These are phyloP conservation scores for Carassius gibelio DNA, from an alignment of 2,113 vertebrate species.

Conservation along the genomic window DNA sequence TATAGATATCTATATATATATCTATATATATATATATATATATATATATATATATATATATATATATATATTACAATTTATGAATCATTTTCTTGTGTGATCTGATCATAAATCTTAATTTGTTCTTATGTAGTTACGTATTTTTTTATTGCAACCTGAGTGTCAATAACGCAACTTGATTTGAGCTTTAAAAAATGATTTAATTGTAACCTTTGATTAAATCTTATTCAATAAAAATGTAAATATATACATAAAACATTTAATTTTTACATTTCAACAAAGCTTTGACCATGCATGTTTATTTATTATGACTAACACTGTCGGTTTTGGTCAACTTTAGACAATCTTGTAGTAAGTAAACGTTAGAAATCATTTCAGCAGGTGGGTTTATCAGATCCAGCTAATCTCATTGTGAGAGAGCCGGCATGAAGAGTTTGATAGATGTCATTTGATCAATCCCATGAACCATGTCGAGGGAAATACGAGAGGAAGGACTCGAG, in stretches of 20 bases:
- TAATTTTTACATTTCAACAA: background rate
- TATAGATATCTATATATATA: too few relatives aligned
- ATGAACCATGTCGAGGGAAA: slow-evolving; percentile 82
- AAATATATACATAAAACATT: background rate
- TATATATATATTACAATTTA: too few relatives aligned
- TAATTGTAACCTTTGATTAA: too few relatives aligned
- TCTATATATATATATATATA: too few relatives aligned
- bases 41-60: too few relatives aligned
- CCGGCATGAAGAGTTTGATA: slow-evolving; percentile 74
- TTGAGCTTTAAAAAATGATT: background rate
- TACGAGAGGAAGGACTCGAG: slow-evolving; percentile 77
- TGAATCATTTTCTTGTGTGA: too few relatives aligned
- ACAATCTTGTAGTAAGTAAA: too few relatives aligned
- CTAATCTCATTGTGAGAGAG: slow-evolving; percentile 45
- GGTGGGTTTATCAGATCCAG: slow-evolving; percentile 21
- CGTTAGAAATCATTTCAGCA: background rate
- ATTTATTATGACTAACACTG: background rate
- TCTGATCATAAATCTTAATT: too few relatives aligned
- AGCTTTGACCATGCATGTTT: background rate
- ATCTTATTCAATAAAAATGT: background rate
- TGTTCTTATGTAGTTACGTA: too few relatives aligned
- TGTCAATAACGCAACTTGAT: background rate
- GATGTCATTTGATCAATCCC: slow-evolving; percentile 82
- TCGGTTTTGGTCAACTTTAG: too few relatives aligned
- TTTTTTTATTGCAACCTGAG: too few relatives aligned